phyloP scores from a whole-genome alignment of 2,888 invertebrate genomes.

The Arge pagana region DNA sequence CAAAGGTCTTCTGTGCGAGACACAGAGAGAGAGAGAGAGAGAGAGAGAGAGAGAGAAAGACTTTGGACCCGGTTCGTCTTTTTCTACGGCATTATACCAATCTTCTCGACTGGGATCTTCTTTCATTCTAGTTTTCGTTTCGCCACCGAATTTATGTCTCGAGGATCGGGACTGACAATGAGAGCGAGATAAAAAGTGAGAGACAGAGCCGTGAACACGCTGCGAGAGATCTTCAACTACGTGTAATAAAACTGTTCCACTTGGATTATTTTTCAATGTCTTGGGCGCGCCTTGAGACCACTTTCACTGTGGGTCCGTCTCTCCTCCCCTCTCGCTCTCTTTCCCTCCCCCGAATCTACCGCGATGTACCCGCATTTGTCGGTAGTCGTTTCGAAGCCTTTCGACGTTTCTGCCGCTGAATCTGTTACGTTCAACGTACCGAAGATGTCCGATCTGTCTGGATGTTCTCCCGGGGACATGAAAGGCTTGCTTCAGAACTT shows the following conservation, averaged over 20 bases:
- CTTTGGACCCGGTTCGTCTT: constrained; percentile 7
- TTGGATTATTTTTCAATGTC: constrained; percentile 20
- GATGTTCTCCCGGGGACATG: no score
- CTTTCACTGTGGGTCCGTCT: constrained; percentile 1
- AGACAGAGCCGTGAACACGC: no score
- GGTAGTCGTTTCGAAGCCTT: no score
- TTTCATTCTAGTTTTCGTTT: neutral
- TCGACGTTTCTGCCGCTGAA: no score
- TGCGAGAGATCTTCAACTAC: no score
- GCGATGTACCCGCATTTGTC: no score
- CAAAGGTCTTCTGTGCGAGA: constrained; percentile 17
- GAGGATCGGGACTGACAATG: no score
- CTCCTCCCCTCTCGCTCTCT: neutral
- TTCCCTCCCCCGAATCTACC: no score
- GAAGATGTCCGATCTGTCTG: no score
- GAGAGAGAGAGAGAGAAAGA: constrained; percentile 11
- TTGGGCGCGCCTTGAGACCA: constrained; percentile 20
- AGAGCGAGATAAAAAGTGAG: constrained; percentile 9
- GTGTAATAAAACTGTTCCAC: constrained; percentile 17
- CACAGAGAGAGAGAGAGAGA: constrained; percentile 4
- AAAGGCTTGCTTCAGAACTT: no score
- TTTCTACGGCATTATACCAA: neutral
- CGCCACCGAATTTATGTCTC: neutral
- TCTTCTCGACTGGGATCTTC: no score
- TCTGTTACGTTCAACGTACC: no score